Base-by-base conservation (phyloP, 2,113 vertebrate genomes). In the Trachemys scripta region DNA sequence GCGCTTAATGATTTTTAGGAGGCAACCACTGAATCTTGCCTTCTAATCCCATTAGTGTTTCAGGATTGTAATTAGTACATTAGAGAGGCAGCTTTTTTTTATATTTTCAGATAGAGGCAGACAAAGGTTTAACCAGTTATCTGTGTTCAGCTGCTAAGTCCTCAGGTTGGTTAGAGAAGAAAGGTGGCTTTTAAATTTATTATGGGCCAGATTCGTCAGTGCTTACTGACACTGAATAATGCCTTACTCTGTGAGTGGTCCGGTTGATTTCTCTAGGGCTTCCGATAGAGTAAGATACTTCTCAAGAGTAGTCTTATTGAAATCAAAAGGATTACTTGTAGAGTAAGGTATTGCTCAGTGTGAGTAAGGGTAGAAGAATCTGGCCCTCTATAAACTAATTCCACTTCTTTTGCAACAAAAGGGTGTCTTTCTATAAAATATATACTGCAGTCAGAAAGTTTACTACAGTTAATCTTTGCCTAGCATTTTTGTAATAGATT, bases 1-100 rank as follows among this genome's bases (percentile, higher is more conserved):
- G 56, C 89, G 53, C 92, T 97, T 97, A 93, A 87, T 90, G 96
- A 84, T 90, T 97, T 97, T 95, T 91, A 87, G 97, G 88, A 97
- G 93, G 94, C 96, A 91, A 86, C 82, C 79, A 54, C 92, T 50
- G 57, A 96, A 89, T 91, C 84, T 38, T 93, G 80, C 87, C 76
- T 94, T 84, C 92, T 96, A 96, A 97, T 93, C 94, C 88, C 75
- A 80, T 97, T 88, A 76, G 20, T 42, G 62, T 72, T 93, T 94
- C 1, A 3, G 96, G 94, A 85, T 84, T 54, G 47, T 84, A 92
- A 91, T 96, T 90, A 84, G 47, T 6, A 4, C 57, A 1, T 93
- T 51, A 87, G 94, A 94, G 91, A 92, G 89, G 87, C 75, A 72
- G 93, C 90, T 57, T 29, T 88, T 92, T 84, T 90, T 59, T 75